These are phyloP conservation scores for Microctonus aethiopoides DNA, from an alignment of 2,888 invertebrate genomes.

Conservation along the genomic window DNA sequence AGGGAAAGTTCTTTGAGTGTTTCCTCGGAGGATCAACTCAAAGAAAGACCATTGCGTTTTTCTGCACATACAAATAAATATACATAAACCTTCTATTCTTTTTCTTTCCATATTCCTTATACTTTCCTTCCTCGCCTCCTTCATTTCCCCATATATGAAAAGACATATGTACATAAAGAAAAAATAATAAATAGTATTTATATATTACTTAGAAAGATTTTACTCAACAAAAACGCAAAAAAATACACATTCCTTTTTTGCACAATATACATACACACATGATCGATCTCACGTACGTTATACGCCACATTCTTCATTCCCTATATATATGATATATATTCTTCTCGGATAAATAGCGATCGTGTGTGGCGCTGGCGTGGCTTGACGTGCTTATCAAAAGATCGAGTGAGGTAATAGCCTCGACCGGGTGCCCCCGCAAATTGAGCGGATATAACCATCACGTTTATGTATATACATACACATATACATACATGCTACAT, in stretches of 20 bases:
- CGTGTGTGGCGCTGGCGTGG: conserved; percentile 52
- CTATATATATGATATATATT: conserved; percentile 9
- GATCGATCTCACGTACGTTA: background rate
- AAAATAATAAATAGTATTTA: no score
- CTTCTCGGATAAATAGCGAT: conserved; percentile 20
- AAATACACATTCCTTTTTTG: no score
- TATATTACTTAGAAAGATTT: no score
- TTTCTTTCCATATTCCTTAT: no score
- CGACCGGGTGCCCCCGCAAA: conserved; percentile 38
- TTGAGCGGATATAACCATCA: conserved; percentile 35
- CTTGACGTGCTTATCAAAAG: conserved; percentile 65
- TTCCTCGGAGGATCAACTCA: no score
- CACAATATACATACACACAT: background rate
- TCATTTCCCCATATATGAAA: background rate
- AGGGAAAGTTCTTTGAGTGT: background rate
- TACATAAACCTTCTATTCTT: no score
- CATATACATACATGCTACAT: no score
- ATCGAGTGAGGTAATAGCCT: conserved; percentile 59
- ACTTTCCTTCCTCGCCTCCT: background rate
- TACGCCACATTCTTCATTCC: background rate
- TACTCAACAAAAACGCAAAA: no score
- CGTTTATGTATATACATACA: conserved; percentile 4
- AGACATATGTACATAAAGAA: no score
- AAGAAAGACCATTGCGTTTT: background rate
- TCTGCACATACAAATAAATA: no score